These are phyloP conservation scores for Desoria tigrina DNA, from an alignment of 2,888 invertebrate species.

Conservation along the genomic window DNA sequence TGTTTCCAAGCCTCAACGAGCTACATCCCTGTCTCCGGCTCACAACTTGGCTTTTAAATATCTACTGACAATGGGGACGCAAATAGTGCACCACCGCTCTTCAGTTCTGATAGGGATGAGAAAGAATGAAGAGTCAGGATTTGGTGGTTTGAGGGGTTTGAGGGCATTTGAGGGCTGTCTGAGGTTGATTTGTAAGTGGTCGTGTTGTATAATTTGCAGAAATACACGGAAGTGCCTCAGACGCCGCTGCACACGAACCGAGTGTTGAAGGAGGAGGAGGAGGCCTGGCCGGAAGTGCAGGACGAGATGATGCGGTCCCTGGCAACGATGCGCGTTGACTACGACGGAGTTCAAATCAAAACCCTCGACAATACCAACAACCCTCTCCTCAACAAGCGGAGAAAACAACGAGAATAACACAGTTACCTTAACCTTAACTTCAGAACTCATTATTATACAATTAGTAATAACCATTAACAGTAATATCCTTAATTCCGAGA, in stretches of 20 bases:
- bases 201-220: constrained; percentile 56
- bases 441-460: too few relatives aligned
- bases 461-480: too few relatives aligned
- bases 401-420: constrained; percentile 51
- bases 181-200: too few relatives aligned
- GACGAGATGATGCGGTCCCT: constrained; percentile 98
- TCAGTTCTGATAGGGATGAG: too few relatives aligned
- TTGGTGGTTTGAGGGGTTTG: too few relatives aligned
- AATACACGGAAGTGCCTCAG: constrained; percentile 85
- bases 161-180: too few relatives aligned
- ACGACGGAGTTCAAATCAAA: constrained; percentile 93
- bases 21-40: too few relatives aligned
- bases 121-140: not conserved
- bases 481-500: too few relatives aligned
- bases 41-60: too few relatives aligned
- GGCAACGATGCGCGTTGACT: constrained; percentile 97
- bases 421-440: too few relatives aligned
- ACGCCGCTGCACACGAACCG: constrained; percentile 91
- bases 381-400: constrained; percentile 80
- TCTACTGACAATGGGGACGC: too few relatives aligned
- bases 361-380: constrained; percentile 90
- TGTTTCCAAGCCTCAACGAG: not conserved
- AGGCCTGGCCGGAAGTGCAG: constrained; percentile 95
- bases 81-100: not conserved
- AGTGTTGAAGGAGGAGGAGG: constrained; percentile 85